phyloP scores from a whole-genome alignment of 2,797 vertebrate genomes.

The Manis pentadactyla region DNA sequence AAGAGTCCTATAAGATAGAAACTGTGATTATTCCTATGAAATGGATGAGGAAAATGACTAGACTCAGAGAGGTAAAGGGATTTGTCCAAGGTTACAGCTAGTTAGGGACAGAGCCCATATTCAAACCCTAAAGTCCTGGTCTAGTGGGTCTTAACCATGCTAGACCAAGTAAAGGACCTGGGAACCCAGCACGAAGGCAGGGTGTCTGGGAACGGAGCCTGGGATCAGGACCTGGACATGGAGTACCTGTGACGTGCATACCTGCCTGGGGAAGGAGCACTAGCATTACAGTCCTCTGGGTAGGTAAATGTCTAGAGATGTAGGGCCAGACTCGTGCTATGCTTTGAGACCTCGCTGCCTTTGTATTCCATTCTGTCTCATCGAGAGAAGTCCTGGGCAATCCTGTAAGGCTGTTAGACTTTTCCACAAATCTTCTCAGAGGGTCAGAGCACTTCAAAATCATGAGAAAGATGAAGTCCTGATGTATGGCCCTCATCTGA shows the following conservation, averaged over 20 bases:
- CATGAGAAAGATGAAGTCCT: background rate
- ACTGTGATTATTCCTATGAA: background rate
- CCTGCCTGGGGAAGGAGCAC: too few species aligned
- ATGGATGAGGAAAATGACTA: background rate
- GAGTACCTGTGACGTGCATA: fast-evolving
- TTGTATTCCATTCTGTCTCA: background rate
- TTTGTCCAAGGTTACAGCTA: background rate
- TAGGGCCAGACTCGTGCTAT: background rate
- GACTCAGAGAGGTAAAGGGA: background rate
- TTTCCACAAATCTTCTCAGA: background rate
- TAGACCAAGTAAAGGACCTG: background rate
- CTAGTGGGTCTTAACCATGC: background rate
- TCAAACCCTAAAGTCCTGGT: background rate
- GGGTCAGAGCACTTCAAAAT: background rate
- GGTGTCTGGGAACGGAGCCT: background rate
- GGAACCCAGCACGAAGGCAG: background rate
- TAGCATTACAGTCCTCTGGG: background rate
- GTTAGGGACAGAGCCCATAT: background rate
- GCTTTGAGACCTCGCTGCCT: background rate
- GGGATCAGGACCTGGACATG: background rate
- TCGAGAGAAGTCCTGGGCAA: background rate
- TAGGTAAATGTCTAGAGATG: background rate
- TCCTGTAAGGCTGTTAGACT: background rate
- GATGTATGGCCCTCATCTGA: background rate
- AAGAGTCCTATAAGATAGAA: background rate